Percentiles rank a stretch among this genome's conserved stretches.
These are phyloP conservation scores for Epinotia bilunana DNA, from an alignment of 2,888 invertebrate species.

Conservation along the genomic window DNA sequence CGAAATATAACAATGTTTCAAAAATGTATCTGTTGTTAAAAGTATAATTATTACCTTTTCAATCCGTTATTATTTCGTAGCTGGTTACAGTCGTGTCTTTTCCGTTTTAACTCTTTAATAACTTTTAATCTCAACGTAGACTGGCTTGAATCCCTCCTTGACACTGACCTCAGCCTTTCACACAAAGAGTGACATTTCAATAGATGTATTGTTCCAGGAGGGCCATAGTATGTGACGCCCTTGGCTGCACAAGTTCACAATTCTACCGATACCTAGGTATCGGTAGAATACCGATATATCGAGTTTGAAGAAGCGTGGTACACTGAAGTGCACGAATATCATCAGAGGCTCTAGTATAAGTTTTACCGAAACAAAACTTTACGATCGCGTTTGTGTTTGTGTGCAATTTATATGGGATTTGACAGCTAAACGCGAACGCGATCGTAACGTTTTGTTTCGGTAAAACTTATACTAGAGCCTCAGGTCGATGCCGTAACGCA, in stretches of 20 bases:
- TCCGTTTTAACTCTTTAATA: not conserved
- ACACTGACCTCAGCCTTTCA: slow-evolving; percentile 37
- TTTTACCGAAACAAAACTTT: no score
- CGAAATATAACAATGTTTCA: no score
- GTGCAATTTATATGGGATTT: no score
- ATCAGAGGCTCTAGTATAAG: no score
- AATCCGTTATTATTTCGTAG: not conserved
- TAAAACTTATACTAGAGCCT: no score
- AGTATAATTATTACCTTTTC: not conserved
- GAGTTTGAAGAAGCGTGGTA: not conserved
- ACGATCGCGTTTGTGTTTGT: no score
- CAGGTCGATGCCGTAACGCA: not conserved
- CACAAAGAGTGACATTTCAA: slow-evolving; percentile 41
- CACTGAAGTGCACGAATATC: not conserved
- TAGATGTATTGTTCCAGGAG: slow-evolving; percentile 42
- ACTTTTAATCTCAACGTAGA: not conserved
- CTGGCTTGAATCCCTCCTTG: slow-evolving; percentile 18
- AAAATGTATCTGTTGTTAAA: not conserved
- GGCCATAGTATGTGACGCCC: slow-evolving; percentile 30
- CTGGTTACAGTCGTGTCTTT: not conserved
- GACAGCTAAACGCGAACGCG: no score
- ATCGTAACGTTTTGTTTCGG: no score
- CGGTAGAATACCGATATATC: not conserved
- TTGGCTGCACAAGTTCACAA: slow-evolving; percentile 28
- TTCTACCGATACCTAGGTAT: not conserved